phyloP scores from a whole-genome alignment of 2,888 invertebrate species.

The Platycheirus albimanus region DNA sequence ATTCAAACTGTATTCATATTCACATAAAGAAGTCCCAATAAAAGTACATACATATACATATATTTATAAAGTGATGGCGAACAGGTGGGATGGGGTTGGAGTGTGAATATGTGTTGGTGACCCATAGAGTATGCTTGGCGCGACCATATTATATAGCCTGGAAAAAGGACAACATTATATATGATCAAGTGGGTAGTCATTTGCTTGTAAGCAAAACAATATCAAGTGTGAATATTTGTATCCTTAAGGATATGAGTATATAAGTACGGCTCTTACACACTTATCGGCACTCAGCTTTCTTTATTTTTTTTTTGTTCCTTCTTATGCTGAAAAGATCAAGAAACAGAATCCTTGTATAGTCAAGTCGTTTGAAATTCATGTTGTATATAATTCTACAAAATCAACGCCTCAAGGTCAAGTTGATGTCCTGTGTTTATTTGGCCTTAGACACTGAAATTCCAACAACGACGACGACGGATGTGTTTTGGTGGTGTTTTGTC shows the following conservation, averaged over 20 bases:
- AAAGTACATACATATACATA: too few relatives aligned
- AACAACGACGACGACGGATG: too few relatives aligned
- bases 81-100: background rate
- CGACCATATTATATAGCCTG: conserved; percentile 2
- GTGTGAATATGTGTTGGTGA: conserved; percentile 29
- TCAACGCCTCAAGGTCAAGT: conserved; percentile 45
- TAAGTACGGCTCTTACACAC: conserved; percentile 14
- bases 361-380: conserved; percentile 30
- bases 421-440: conserved; percentile 39
- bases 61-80: background rate
- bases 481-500: conserved; percentile 28
- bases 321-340: conserved; percentile 32
- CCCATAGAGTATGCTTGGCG: background rate
- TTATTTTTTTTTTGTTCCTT: conserved; percentile 16
- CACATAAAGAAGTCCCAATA: conserved; percentile 23
- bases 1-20: conserved; percentile 33
- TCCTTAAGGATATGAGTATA: conserved; percentile 53
- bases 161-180: conserved; percentile 47
- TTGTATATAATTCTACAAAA: background rate
- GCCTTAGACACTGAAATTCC: conserved; percentile 41
- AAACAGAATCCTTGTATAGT: conserved; percentile 13
- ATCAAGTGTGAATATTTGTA: conserved; percentile 67
- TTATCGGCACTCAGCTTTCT: conserved; percentile 1
- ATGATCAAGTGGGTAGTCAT: conserved; percentile 50
- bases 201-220: conserved; percentile 67